These are phyloP conservation scores for Talpa occidentalis DNA, from an alignment of 2,113 vertebrate species.

Conservation along the genomic window DNA sequence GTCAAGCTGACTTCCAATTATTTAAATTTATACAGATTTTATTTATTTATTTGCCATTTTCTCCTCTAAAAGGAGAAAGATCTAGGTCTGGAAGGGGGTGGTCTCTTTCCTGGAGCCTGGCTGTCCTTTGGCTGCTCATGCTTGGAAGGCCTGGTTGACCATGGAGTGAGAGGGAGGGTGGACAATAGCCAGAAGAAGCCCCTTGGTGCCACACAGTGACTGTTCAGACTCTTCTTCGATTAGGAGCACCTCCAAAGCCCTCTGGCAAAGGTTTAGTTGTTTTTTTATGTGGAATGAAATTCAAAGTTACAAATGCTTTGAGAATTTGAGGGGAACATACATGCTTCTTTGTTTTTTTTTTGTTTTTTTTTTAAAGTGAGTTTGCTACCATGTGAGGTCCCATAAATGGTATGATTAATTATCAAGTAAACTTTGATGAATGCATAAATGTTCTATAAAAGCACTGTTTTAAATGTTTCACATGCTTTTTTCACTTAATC, in stretches of 20 bases:
- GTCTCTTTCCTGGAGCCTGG: background rate
- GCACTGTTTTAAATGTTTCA: conserved; percentile 18
- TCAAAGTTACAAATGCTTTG: background rate
- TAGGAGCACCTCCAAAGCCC: background rate
- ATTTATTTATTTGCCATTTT: conserved; percentile 83
- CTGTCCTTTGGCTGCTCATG: background rate
- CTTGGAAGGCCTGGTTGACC: background rate
- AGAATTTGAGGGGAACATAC: background rate
- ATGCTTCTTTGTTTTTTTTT: background rate
- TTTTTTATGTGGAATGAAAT: conserved; percentile 20
- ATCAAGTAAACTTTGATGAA: conserved; percentile 34
- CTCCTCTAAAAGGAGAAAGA: conserved; percentile 68
- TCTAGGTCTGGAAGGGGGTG: conserved; percentile 29
- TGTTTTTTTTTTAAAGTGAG: background rate
- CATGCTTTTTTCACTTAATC: conserved; percentile 22
- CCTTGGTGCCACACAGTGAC: background rate
- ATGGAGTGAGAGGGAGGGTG: no score
- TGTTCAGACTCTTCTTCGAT: background rate
- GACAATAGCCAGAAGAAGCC: background rate
- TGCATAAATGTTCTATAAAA: background rate
- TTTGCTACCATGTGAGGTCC: background rate
- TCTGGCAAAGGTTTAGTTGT: background rate
- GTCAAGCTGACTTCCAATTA: conserved; percentile 84
- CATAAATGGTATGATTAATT: conserved; percentile 36
- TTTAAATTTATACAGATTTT: conserved; percentile 83